A percentile compares a stretch with the other conserved stretches of the same genome.
Conservation (phyloP, 2,113 vertebrate species). For the Colinus virginianus region DNA sequence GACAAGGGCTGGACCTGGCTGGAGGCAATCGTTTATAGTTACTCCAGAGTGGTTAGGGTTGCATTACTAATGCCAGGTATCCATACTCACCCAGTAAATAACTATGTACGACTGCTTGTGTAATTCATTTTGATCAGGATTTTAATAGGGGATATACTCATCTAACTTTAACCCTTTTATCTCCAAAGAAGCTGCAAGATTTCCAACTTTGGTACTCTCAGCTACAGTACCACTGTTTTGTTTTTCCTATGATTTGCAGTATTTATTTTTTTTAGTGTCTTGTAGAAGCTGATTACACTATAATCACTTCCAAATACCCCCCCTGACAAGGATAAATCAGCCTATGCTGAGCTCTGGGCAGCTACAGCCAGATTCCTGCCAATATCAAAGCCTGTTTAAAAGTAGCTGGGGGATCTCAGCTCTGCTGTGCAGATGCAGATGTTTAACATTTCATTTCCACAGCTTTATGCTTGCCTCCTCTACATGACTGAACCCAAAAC, state of each 20-base stretch:
- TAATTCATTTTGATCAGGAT: not conserved
- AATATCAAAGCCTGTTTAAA: conserved; percentile 45
- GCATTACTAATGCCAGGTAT: not conserved
- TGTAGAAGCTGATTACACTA: conserved; percentile 26
- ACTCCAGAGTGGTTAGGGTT: not conserved
- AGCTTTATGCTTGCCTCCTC: not conserved
- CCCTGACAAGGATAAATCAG: conserved; percentile 63
- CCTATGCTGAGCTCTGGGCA: not conserved
- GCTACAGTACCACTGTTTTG: not conserved
- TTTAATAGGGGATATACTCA: not conserved
- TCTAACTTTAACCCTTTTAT: not conserved
- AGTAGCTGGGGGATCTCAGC: not conserved
- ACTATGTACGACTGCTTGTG: not conserved
- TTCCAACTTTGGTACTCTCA: not conserved
- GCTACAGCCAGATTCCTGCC: not conserved
- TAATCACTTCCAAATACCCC: conserved; percentile 53
- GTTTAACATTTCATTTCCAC: conserved; percentile 20
- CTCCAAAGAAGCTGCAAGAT: not conserved
- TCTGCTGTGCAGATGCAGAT: not conserved
- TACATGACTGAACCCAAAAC: not conserved
- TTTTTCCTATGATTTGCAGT: not conserved
- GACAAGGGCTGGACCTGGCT: not conserved
- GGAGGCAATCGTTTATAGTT: not conserved
- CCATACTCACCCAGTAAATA: not conserved
- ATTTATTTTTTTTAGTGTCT: not conserved